phyloP scores from a whole-genome alignment of 2,797 vertebrate genomes.

The Hydrophis major region DNA sequence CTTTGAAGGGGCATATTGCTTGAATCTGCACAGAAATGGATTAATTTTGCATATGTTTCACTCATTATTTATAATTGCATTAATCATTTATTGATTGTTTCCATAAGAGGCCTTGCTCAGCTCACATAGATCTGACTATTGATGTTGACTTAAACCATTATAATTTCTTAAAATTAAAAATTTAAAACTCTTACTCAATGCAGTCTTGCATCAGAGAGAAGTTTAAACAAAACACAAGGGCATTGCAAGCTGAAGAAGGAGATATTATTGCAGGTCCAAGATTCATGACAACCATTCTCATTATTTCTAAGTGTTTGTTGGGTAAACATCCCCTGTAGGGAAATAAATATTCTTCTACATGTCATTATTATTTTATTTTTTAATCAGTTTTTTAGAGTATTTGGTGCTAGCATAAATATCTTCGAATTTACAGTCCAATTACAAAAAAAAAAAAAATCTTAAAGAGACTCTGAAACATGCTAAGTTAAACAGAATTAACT shows the following conservation, averaged over 20 bases:
- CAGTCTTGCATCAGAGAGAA: background rate
- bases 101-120: background rate
- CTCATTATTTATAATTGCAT: background rate
- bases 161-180: slow-evolving; percentile 3
- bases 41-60: background rate
- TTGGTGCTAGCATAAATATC: slow-evolving; percentile 29
- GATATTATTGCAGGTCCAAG: background rate
- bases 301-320: slow-evolving; percentile 22
- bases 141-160: background rate
- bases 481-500: background rate
- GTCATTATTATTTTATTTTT: slow-evolving; percentile 16
- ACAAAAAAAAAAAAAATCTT: background rate
- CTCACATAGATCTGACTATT: background rate
- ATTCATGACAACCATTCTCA: background rate
- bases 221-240: background rate
- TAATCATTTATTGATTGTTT: background rate
- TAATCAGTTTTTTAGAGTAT: slow-evolving; percentile 26
- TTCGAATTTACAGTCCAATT: slow-evolving; percentile 40
- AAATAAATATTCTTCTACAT: slow-evolving; percentile 33
- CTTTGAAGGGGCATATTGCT: background rate
- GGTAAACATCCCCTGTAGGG: slow-evolving; percentile 22
- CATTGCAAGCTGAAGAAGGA: background rate
- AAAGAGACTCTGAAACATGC: background rate
- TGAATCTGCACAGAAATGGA: background rate
- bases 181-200: background rate